Evolutionary conservation across 2,888 invertebrate species (phyloP), one percentile per base, ranked within the genome.

Genomic region (Acanthosepion lycidas): DNA sequence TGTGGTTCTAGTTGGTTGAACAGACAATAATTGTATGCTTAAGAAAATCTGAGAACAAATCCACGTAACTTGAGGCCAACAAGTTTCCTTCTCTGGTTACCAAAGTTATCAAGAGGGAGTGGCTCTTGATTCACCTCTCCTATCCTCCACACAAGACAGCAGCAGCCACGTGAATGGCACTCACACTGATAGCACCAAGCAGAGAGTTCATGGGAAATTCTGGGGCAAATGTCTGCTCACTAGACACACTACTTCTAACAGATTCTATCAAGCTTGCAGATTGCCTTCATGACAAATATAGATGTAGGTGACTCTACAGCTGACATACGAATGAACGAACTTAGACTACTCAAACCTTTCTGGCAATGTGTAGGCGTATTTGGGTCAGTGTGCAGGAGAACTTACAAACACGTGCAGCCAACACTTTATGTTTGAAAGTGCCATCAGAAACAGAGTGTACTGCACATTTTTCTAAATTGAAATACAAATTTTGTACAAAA

Each of bases 71-170:
- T 59, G 59, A 59, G 5, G 26, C 59, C 59, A 26, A 59, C 26
- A 59, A 23, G 26, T 59, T 59, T 78, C 12, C 78, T 78, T 78
- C 78, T 78, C n/a, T 78, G 28, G n/a, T 78, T 78, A 78, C 28
- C 78, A n/a, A n/a, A 78, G 28, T 59, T 59, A 59, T 23, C 59
- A 59, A 78, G 78, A 78, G n/a, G 78, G 78, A 78, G 78, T 78
- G 78, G 78, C 78, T 78, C 78, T 78, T 78, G 78, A 78, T n/a
- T 78, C n/a, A 78, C 78, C 78, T 78, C n/a, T n/a, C 78, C n/a
- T n/a, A 78, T 78, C 78, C n/a, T 26, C n/a, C 78, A n/a, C 28
- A n/a, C 78, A 78, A 78, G 78, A 78, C 64, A 28, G 5, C 78
- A 78, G 78, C 78, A 59, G 59, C 59, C 59, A 78, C 78, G 78